A percentile compares a stretch with the other conserved stretches of the same genome.
Conservation (phyloP, 2,888 invertebrate species). For the Spodoptera picta region DNA sequence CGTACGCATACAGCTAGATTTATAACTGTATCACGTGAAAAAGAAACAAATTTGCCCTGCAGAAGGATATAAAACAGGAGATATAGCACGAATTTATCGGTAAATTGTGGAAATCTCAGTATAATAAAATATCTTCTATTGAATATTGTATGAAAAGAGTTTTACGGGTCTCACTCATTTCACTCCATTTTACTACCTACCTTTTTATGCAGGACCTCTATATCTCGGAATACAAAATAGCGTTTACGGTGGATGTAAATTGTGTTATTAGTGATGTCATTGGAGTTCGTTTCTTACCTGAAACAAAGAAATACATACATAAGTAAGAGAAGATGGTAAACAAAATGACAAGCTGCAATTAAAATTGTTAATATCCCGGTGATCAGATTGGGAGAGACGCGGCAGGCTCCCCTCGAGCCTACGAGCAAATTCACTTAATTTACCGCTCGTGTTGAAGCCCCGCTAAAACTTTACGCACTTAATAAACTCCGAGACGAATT, state of each 20-base stretch:
- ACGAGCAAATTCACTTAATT: constrained; percentile 84
- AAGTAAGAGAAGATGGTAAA: constrained; percentile 38
- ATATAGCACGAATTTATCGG: constrained; percentile 85
- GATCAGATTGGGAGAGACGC: constrained; percentile 74
- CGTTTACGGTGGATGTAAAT: constrained; percentile 62
- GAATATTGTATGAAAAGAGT: constrained; percentile 87
- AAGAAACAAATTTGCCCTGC: constrained; percentile 86
- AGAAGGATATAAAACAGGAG: constrained; percentile 84
- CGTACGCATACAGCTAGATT: constrained; percentile 83
- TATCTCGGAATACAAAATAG: constrained; percentile 71
- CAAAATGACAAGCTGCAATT: constrained; percentile 63
- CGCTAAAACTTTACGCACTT: constrained; percentile 87
- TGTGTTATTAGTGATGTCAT: constrained; percentile 65
- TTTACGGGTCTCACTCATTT: constrained; percentile 85
- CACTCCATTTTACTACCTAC: constrained; percentile 82
- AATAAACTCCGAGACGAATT: constrained; percentile 86
- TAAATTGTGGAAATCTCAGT: constrained; percentile 87
- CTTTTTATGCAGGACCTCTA: constrained; percentile 80
- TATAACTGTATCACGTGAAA: constrained; percentile 86
- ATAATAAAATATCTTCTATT: constrained; percentile 88
- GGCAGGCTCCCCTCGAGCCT: constrained; percentile 65
- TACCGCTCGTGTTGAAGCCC: constrained; percentile 75
- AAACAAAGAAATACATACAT: constrained; percentile 61
- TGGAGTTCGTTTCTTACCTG: constrained; percentile 72
- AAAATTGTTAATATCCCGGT: constrained; percentile 73